Base-by-base conservation (phyloP, 2,888 invertebrate genomes). In the Cerastis rubricosa region DNA sequence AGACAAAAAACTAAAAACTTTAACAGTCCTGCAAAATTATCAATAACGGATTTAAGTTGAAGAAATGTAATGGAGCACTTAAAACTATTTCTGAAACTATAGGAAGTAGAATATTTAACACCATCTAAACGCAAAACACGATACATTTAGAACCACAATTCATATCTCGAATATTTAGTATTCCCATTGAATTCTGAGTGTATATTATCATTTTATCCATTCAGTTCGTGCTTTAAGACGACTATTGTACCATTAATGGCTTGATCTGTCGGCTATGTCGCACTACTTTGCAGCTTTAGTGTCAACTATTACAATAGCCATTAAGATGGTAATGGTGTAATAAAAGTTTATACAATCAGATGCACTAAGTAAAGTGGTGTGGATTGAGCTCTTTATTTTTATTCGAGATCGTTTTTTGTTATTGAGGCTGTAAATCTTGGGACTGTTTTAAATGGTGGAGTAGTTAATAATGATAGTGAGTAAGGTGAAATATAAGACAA, bases 321-420 rank as follows among this genome's bases (percentile, higher is more conserved):
- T 85, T 84, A 87, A 80, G 76, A 64, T 40, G 29, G 57, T 76
- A 84, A 88, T 88, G 88, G 76, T 66, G 74, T 74, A 51, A 74
- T 86, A 84, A 80, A 80, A 78, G 43, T 86, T 88, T 86, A 84
- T 86, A 80, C 77, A 82, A 81, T 74, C 73, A 57, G 71, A 63
- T 83, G 74, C 78, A 71, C 64, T 81, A 76, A 78, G 67, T 71
- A 74, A 73, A 74, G 19, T 35, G 9, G 8, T 61, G 25, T 57
- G 47, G 22, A 63, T 47, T 47, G 25, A 25, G 45, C 25, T 59
- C 1, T 85, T 85, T 85, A 54, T 83, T 72, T 72, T 84, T 66
- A 66, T 73, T 73, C 35, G 11, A 57, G 43, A 40, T 54, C 71
- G 77, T 66, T 54, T 81, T 69, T 69, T 63, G 59, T 69, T 61